Evolutionary conservation across 1,140 invertebrate genomes (phyloP), one percentile per base, ranked within the genome.

Genomic region (Lutraria rhynchaena): DNA sequence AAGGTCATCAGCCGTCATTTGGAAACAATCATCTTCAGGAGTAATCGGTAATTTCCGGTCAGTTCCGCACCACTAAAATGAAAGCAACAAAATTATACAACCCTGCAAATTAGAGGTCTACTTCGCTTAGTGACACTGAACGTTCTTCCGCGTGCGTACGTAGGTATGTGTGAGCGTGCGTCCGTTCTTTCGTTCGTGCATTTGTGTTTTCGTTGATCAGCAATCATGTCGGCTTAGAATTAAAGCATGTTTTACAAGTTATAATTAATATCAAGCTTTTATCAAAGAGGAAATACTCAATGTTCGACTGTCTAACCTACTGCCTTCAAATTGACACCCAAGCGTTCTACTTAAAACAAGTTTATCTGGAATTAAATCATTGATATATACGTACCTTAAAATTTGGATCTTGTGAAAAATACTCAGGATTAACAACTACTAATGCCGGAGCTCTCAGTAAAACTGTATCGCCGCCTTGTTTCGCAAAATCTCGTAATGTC

Each of bases 1-100:
- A 24, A 90, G 44, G 35, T 88, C 86, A 55, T 80, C 13, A 13
- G 65, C 58, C 0, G 87, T 87, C 22, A 84, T 82, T 29, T 86
- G 81, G 31, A 81, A 88, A 75, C 87, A 90, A n/a, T 58, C 44
- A 24, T 65, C 5, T 15, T 24, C 53, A 29, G 41, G 13, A 9
- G 19, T 31, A 2, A 17, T 31, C 4, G 24, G 58, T 5, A 33
- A 19, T n/a, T 44, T 53, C 5, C 37, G 35, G 31, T 55, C 57
- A 22, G 35, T 63, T n/a, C 55, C 31, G 55, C 73, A 61, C 73
- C 73, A 76, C 57, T 61, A 35, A 31, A 67, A 67, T 31, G 22
- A 22, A 31, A 46, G 9, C 41, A 61, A 11, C 9, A 9, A 49
- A 49, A 49, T 19, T 11, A 9, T 11, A 49, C 44, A 49, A 49